Percentiles rank a stretch among this genome's conserved stretches.
Conservation (phyloP, 2,113 vertebrate genomes). For the Polypterus senegalus region DNA sequence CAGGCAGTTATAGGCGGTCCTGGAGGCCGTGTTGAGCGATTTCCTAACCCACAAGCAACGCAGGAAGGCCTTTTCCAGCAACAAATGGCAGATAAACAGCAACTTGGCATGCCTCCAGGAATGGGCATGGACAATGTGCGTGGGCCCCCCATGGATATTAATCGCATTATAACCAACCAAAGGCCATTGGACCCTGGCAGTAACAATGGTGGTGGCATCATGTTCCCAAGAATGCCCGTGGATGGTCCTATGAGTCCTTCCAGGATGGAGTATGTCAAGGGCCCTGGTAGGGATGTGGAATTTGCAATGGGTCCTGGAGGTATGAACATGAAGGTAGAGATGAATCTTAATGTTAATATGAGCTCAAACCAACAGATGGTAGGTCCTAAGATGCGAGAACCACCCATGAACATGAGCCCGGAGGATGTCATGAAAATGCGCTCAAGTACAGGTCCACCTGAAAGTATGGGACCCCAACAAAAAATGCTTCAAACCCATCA, state of each 20-base stretch:
- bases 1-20: slow-evolving; percentile 84
- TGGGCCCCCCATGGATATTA: slow-evolving; percentile 65
- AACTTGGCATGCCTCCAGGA: slow-evolving; percentile 76
- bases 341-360: slow-evolving; percentile 59
- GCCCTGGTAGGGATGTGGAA: slow-evolving; percentile 67
- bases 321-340: slow-evolving; percentile 63
- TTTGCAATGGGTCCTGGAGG: slow-evolving; percentile 80
- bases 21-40: slow-evolving; percentile 83
- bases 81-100: slow-evolving; percentile 80
- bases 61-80: slow-evolving; percentile 91
- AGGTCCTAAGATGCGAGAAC: slow-evolving; percentile 79
- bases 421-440: slow-evolving; percentile 90
- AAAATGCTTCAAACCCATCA: slow-evolving; percentile 74
- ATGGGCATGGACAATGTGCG: slow-evolving; percentile 70
- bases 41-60: slow-evolving; percentile 83
- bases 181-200: slow-evolving; percentile 81
- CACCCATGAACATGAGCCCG: slow-evolving; percentile 61
- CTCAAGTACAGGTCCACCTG: slow-evolving; percentile 46
- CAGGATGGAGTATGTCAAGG: slow-evolving; percentile 74
- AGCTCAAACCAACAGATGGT: slow-evolving; percentile 76
- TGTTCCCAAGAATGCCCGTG: slow-evolving; percentile 84
- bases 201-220: slow-evolving; percentile 56
- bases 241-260: slow-evolving; percentile 92
- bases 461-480: slow-evolving; percentile 76
- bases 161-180: slow-evolving; percentile 80